Evolutionary conservation across 2,113 vertebrate genomes (phyloP).

Genomic region (Myrmecobius fasciatus): DNA sequence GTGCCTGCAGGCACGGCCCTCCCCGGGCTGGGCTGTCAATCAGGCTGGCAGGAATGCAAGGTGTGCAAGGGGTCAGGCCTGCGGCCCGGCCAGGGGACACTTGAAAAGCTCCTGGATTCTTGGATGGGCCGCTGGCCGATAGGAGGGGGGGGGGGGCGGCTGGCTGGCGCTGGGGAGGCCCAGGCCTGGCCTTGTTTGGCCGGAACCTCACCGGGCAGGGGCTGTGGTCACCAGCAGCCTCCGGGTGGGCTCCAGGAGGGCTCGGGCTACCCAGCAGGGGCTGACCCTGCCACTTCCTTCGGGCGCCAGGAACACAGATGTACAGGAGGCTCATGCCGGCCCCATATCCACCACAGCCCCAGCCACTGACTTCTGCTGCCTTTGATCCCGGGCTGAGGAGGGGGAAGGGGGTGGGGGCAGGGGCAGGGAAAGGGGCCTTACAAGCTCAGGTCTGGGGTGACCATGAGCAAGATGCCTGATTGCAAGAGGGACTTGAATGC

Average conservation of each 20-base stretch:
- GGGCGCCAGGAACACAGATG: constrained; percentile 3
- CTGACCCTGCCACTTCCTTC: constrained; percentile 58
- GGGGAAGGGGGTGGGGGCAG: not conserved
- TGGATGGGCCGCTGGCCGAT: constrained; percentile 59
- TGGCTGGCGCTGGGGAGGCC: constrained; percentile 70
- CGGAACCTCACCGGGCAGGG: constrained; percentile 41
- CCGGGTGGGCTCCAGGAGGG: constrained; percentile 52
- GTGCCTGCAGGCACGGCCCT: constrained; percentile 82
- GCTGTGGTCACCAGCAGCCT: constrained; percentile 35
- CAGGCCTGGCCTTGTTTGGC: not conserved
- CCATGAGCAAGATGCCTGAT: not conserved
- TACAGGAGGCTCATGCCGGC: not conserved
- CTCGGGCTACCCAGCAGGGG: constrained; percentile 27
- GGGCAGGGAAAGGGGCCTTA: not conserved
- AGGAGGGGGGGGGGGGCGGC: constrained; percentile 90
- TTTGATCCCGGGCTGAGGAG: not conserved
- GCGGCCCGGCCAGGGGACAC: constrained; percentile 73
- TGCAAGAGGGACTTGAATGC: not conserved
- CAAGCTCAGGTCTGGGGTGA: not conserved
- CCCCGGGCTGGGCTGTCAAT: constrained; percentile 85
- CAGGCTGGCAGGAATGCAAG: constrained; percentile 89
- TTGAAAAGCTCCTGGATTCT: constrained; percentile 78
- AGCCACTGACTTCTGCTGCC: not conserved
- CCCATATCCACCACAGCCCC: not conserved
- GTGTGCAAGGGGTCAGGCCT: constrained; percentile 83